A percentile compares a stretch with the other conserved stretches of the same genome.
Conservation (phyloP, 2,888 invertebrate genomes). For the Phengaris alcon region DNA sequence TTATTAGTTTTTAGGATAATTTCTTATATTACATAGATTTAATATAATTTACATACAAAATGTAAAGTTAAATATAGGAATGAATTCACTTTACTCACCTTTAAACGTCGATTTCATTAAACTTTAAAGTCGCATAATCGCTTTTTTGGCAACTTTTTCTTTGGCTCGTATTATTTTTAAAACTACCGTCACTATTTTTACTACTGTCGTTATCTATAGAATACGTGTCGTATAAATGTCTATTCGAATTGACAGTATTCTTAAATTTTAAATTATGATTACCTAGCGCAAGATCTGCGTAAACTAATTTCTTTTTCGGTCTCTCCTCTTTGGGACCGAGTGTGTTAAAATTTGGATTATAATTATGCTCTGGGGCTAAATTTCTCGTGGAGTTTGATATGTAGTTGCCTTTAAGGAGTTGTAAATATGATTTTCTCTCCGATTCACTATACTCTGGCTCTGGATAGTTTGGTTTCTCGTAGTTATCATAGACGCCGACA, state of each 20-base stretch:
- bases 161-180: constrained; percentile 63
- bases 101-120: constrained; percentile 76
- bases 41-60: not conserved
- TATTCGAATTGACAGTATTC: constrained; percentile 79
- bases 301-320: constrained; percentile 74
- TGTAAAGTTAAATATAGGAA: not conserved
- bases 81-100: constrained; percentile 55
- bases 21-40: no score
- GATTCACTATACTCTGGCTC: constrained; percentile 69
- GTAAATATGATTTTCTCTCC: constrained; percentile 69
- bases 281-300: constrained; percentile 76
- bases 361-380: constrained; percentile 60
- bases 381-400: constrained; percentile 75
- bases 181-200: constrained; percentile 64
- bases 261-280: constrained; percentile 79
- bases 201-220: constrained; percentile 66
- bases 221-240: constrained; percentile 76
- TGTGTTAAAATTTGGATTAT: constrained; percentile 59
- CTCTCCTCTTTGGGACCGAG: constrained; percentile 67
- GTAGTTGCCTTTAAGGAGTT: constrained; percentile 71
- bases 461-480: constrained; percentile 71
- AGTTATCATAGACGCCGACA: constrained; percentile 72
- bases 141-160: constrained; percentile 58
- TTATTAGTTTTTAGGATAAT: no score
- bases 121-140: constrained; percentile 75